Percentiles rank a stretch among this genome's conserved stretches.
phyloP scores from a whole-genome alignment of 1,140 invertebrate genomes.

The Halyomorpha halys region DNA sequence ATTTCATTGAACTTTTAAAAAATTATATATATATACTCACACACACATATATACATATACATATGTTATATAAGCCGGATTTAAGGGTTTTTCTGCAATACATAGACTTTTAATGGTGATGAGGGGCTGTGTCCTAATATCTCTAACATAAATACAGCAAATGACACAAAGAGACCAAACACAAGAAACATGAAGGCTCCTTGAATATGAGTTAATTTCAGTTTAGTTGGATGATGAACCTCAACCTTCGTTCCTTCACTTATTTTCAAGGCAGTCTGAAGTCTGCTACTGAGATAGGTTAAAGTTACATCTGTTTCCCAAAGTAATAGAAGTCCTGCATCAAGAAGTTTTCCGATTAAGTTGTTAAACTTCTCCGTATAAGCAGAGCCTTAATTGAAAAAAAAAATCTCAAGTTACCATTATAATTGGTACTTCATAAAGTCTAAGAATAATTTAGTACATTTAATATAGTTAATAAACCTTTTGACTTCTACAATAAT shows the following conservation, averaged over 20 bases:
- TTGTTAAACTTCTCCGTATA: slow-evolving; percentile 20
- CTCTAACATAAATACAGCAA: slow-evolving; percentile 12
- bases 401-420: neutral
- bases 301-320: slow-evolving; percentile 19
- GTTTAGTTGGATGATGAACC: slow-evolving; percentile 2
- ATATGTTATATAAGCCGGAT: no score
- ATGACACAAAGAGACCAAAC: slow-evolving; percentile 3
- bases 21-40: no score
- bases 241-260: neutral
- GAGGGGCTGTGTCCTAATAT: no score
- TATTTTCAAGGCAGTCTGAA: slow-evolving; percentile 19
- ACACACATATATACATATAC: no score
- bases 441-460: no score
- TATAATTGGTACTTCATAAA: neutral
- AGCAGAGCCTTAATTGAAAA: slow-evolving; percentile 12
- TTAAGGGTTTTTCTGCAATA: no score
- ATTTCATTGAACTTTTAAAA: no score
- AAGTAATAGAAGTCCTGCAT: slow-evolving; percentile 17
- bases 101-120: no score
- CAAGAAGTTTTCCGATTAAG: neutral
- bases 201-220: slow-evolving; percentile 17
- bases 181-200: slow-evolving; percentile 22
- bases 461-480: no score
- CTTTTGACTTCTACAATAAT: no score
- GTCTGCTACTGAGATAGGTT: neutral